Evolutionary conservation across 2,113 vertebrate species (phyloP).

Genomic region (Caracal caracal): DNA sequence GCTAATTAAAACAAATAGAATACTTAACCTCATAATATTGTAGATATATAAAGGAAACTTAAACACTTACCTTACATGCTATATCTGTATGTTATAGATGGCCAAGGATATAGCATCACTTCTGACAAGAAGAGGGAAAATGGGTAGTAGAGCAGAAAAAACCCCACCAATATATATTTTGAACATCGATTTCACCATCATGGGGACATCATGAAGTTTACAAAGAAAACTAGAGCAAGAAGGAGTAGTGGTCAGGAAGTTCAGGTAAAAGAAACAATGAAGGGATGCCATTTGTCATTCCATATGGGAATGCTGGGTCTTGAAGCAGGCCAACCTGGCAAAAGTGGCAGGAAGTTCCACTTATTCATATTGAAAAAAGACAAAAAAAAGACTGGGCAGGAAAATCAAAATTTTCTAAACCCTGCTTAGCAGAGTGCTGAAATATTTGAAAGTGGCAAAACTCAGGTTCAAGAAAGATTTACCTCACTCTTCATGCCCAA

Average conservation of each 20-base stretch:
- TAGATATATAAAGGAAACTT: neutral
- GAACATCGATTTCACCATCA: neutral
- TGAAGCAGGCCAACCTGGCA: neutral
- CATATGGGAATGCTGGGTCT: neutral
- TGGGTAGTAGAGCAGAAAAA: neutral
- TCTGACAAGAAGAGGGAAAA: neutral
- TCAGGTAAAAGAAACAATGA: neutral
- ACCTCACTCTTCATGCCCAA: neutral
- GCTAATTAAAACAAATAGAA: constrained; percentile 62
- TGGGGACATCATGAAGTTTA: neutral
- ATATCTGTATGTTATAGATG: neutral
- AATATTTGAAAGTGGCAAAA: neutral
- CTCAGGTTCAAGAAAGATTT: neutral
- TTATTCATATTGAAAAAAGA: neutral
- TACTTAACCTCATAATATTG: neutral
- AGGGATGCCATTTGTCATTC: neutral
- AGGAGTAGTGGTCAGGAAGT: neutral
- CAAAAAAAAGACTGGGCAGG: neutral
- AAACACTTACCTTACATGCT: neutral
- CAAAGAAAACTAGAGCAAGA: neutral
- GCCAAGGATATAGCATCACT: constrained; percentile 2
- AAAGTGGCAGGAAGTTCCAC: neutral
- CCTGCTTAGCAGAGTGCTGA: neutral
- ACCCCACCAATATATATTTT: neutral
- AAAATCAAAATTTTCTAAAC: neutral